Evolutionary conservation across 2,797 vertebrate species (phyloP).

Genomic region (Gymnoscopelus microlampas): DNA sequence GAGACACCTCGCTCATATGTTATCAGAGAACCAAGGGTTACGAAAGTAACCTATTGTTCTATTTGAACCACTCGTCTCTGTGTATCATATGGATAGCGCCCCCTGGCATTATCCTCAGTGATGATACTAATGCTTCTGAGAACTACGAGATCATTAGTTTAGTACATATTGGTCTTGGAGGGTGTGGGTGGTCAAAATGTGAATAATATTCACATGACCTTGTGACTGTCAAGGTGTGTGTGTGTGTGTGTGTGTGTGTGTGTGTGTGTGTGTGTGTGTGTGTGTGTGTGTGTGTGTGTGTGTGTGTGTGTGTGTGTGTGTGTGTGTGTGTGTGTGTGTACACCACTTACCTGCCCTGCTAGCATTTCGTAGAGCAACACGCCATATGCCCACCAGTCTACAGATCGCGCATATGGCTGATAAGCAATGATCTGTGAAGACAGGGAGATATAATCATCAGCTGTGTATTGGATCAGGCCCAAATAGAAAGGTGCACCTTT

Average conservation of each 20-base stretch:
- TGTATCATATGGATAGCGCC: too few species aligned
- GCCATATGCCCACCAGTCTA: slow-evolving; percentile 98
- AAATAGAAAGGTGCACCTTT: too few species aligned
- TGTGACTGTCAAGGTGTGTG: not conserved
- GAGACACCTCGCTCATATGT: too few species aligned
- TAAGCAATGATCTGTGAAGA: slow-evolving; percentile 93
- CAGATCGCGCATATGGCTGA: slow-evolving; percentile 93
- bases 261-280: slow-evolving; percentile 10
- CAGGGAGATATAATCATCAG: not conserved
- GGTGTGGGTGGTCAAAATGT: too few species aligned
- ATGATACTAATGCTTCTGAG: too few species aligned
- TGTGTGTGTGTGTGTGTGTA: slow-evolving; percentile 11
- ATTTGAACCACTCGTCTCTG: too few species aligned
- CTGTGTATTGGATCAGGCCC: not conserved
- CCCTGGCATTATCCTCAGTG: too few species aligned
- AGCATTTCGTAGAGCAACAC: slow-evolving; percentile 97
- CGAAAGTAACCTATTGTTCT: too few species aligned
- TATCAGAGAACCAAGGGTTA: too few species aligned
- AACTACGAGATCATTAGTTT: too few species aligned
- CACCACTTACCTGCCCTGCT: slow-evolving; percentile 90
- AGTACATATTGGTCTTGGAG: too few species aligned
- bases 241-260: not conserved
- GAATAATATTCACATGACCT: too few species aligned
- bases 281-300: slow-evolving; percentile 12
- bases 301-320: slow-evolving; percentile 3